These are phyloP conservation scores for Silurus asotus DNA, from an alignment of 2,113 vertebrate genomes.

Conservation along the genomic window DNA sequence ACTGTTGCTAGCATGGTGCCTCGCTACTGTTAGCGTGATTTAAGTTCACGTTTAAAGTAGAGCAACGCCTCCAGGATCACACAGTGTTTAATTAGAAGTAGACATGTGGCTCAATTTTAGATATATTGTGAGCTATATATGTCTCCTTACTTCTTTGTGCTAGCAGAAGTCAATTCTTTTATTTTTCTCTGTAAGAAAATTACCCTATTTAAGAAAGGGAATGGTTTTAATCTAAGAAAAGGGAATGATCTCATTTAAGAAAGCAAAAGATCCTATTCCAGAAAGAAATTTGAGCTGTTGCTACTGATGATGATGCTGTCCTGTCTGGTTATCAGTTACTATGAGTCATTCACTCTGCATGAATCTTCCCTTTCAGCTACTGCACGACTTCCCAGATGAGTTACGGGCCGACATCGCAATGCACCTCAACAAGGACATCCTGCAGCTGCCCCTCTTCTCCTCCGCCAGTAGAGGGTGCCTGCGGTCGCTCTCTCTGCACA, in stretches of 20 bases:
- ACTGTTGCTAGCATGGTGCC: conserved; percentile 43
- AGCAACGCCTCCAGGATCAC: neutral
- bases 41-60: conserved; percentile 10
- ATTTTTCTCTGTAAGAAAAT: neutral
- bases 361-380: conserved; percentile 71
- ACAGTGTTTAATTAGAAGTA: neutral
- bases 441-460: conserved; percentile 90
- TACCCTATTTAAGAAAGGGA: neutral
- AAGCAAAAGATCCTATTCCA: neutral
- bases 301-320: neutral
- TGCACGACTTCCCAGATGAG: conserved; percentile 94
- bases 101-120: neutral
- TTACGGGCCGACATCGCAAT: conserved; percentile 91
- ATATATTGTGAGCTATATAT: neutral
- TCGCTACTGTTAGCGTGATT: conserved; percentile 12
- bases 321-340: neutral
- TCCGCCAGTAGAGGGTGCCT: conserved; percentile 90
- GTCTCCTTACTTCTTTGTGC: neutral
- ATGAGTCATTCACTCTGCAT: neutral
- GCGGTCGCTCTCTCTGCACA: conserved; percentile 90
- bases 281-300: neutral
- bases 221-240: no score
- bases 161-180: neutral
- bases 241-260: no score
- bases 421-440: conserved; percentile 96